Evolutionary conservation across 2,888 invertebrate species (phyloP).

Genomic region (Luffia ferchaultella): DNA sequence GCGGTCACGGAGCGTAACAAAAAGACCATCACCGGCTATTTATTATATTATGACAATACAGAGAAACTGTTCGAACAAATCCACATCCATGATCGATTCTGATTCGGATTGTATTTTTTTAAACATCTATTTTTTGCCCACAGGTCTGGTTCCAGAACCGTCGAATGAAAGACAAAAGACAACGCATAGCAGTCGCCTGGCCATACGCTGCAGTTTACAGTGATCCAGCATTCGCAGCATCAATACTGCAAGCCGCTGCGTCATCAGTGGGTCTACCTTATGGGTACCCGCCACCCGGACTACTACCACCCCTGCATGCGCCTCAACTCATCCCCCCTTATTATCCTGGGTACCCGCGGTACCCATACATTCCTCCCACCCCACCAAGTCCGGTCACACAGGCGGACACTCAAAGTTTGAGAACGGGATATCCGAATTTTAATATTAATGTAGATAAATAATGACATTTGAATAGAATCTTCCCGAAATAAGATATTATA

Average conservation of each 20-base stretch:
- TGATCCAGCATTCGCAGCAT: slow-evolving; percentile 93
- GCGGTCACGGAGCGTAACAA: too few relatives aligned
- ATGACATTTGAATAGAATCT: slow-evolving; percentile 13
- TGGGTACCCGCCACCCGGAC: slow-evolving; percentile 66
- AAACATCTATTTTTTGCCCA: slow-evolving; percentile 21
- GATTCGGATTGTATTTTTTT: background rate
- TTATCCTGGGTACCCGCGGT: slow-evolving; percentile 60
- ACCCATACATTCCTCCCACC: slow-evolving; percentile 64
- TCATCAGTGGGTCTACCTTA: slow-evolving; percentile 73
- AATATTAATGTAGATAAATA: slow-evolving; percentile 57
- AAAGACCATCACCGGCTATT: too few relatives aligned
- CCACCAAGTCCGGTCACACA: slow-evolving; percentile 52
- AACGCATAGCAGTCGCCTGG: slow-evolving; percentile 94
- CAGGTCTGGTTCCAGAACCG: slow-evolving; percentile 99
- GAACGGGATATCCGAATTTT: slow-evolving; percentile 52
- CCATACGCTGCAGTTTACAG: slow-evolving; percentile 94
- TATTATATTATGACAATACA: too few relatives aligned
- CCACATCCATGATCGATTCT: too few relatives aligned
- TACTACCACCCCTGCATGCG: slow-evolving; percentile 62
- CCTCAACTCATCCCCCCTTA: slow-evolving; percentile 67
- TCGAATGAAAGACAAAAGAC: slow-evolving; percentile 97
- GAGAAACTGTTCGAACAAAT: too few relatives aligned
- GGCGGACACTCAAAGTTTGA: slow-evolving; percentile 50
- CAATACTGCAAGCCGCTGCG: slow-evolving; percentile 89
- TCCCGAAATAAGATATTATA: too few relatives aligned